phyloP scores from a whole-genome alignment of 2,113 vertebrate species.

The Gallinago jamesoni region DNA sequence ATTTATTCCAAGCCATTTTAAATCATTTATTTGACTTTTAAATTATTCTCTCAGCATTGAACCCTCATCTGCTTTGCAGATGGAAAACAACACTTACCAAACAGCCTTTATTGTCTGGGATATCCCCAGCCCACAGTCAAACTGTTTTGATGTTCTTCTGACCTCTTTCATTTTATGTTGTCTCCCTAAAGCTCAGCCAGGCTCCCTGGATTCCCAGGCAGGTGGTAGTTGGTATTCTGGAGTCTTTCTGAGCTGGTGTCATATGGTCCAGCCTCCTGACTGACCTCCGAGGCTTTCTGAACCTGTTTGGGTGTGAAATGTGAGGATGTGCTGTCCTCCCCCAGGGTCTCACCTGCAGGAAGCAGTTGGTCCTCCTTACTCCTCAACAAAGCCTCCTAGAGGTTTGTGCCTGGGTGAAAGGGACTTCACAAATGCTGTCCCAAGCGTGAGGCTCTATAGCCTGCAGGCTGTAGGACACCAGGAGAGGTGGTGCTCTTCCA shows the following conservation, averaged over 20 bases:
- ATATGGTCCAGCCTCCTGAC: neutral
- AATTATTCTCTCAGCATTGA: constrained; percentile 12
- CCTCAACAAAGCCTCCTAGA: neutral
- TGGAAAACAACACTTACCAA: constrained; percentile 12
- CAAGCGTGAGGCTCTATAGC: neutral
- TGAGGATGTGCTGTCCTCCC: neutral
- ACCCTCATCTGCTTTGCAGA: constrained; percentile 35
- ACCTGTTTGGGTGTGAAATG: accelerated
- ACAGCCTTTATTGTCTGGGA: neutral
- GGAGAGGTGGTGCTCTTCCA: neutral
- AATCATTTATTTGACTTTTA: constrained; percentile 35
- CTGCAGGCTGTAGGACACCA: neutral
- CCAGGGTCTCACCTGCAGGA: neutral
- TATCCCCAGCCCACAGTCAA: neutral
- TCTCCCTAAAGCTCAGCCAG: neutral
- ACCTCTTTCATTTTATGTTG: neutral
- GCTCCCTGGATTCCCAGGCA: neutral
- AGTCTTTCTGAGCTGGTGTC: neutral
- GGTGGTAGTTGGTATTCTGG: neutral
- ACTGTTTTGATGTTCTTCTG: neutral
- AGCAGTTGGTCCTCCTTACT: neutral
- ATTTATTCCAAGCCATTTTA: constrained; percentile 13
- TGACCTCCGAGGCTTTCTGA: neutral
- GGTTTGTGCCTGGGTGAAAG: neutral
- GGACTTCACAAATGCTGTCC: neutral